Base-by-base conservation (phyloP, 1,140 invertebrate genomes). In the Nasonia vitripennis region DNA sequence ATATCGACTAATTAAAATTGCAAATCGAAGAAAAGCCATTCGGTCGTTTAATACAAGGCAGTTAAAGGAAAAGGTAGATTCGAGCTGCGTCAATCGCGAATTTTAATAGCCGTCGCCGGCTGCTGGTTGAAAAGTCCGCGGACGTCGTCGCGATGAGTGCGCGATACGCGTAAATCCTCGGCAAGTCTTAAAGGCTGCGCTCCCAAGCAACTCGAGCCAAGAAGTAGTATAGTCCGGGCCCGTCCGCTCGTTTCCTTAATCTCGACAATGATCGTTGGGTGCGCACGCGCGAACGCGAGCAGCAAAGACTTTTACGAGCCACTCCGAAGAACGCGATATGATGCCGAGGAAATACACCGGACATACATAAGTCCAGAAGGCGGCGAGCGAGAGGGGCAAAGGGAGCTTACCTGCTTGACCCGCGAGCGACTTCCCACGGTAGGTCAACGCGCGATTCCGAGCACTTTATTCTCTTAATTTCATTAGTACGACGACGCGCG, bases 371-470 rank as follows among this genome's bases (percentile, higher is more conserved):
- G 85, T 86, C 81, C 70, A 81, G 55, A 0, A 62, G 81, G 78
- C 87, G 87, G 78, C 87, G 87, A 75, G 17, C 78, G 78, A 48
- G 84, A 84, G 80, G 83, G 87, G 81, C 85, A 78, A 87, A 82
- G 87, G 83, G 71, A 86, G 86, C 70, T 7, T 67, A 80, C 31
- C 70, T 68, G 62, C 45, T 85, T 92, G 92, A 91, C 89, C 91
- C 89, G 89, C 87, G 90, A 90, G 89, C 89, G 88, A 91, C 90
- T 93, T 92, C 91, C 92, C 92, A 92, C 91, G 91, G 88, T 89
- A 89, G 85, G 87, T 83, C 81, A 74, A 87, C 80, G 48, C 51
- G 45, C 41, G 74, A 84, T 23, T 23, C 5, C 68, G 80, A 89
- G 84, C 89, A 87, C 88, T 90, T 86, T 78, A 88, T 78, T 88